Conservation (phyloP, 2,888 invertebrate species). For the Melanostoma mellinum region DNA sequence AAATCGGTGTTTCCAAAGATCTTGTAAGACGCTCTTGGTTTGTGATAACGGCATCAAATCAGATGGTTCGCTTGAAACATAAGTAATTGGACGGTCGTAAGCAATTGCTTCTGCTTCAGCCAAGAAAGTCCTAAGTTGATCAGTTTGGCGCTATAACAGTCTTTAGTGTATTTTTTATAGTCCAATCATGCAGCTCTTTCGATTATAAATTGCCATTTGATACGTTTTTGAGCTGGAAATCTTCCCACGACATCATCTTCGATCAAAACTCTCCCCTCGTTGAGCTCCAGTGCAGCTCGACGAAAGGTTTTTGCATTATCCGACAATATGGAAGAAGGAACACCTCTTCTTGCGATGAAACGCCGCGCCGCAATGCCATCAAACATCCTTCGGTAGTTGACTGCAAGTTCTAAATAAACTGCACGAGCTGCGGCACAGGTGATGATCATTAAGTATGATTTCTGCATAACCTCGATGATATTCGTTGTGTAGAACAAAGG, state of each 20-base stretch:
- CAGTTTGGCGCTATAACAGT: slow-evolving; percentile 10
- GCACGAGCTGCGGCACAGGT: no score
- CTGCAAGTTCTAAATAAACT: neutral
- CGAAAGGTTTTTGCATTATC: no score
- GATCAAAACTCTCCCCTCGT: no score
- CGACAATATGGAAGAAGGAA: no score
- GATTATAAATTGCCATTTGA: slow-evolving; percentile 31
- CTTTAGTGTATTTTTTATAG: no score
- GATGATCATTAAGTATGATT: neutral
- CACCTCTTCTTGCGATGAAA: no score
- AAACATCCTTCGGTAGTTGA: neutral
- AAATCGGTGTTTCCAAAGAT: no score
- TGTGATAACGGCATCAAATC: no score
- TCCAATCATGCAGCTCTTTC: slow-evolving; percentile 35
- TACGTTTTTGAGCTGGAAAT: slow-evolving; percentile 14
- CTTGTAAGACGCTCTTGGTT: no score
- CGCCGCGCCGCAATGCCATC: no score
- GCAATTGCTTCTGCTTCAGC: slow-evolving; percentile 1
- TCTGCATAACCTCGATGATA: neutral
- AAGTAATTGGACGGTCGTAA: no score
- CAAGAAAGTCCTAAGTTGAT: slow-evolving; percentile 10
- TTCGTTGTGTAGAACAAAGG: neutral
- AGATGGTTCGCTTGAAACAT: neutral
- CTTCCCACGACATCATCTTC: no score
- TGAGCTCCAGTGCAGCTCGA: slow-evolving; percentile 2